Percentiles rank a stretch among this genome's conserved stretches.
These are phyloP conservation scores for Trematocara macrostoma DNA, from an alignment of 2,113 vertebrate genomes.

Conservation along the genomic window DNA sequence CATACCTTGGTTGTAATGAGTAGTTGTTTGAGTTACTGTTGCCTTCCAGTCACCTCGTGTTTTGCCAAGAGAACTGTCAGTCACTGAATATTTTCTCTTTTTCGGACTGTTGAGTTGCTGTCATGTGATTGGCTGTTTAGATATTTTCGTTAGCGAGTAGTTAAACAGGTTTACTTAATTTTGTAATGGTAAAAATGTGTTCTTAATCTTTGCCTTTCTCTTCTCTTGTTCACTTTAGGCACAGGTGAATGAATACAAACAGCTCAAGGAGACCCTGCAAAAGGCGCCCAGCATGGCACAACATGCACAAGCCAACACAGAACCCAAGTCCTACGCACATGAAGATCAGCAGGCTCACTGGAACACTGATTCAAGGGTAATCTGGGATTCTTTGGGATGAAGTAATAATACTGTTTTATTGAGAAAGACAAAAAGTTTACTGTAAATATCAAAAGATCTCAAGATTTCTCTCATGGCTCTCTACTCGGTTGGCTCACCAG, in stretches of 20 bases:
- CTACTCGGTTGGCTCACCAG: conserved; percentile 10
- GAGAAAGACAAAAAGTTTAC: neutral
- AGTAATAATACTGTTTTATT: neutral
- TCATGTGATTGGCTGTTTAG: neutral
- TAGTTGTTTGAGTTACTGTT: neutral
- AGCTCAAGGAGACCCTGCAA: conserved; percentile 83
- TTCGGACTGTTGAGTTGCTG: neutral
- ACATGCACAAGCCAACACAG: conserved; percentile 12
- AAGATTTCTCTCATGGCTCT: neutral
- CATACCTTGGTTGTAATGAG: neutral
- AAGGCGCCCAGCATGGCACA: conserved; percentile 73
- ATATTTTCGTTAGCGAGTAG: neutral
- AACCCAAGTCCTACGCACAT: neutral
- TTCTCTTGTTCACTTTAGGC: conserved; percentile 62
- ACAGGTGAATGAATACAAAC: conserved; percentile 89
- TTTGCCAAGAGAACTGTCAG: neutral
- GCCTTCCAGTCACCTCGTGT: neutral
- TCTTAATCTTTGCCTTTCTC: neutral
- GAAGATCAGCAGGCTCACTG: neutral
- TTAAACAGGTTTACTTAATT: neutral
- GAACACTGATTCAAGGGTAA: conserved; percentile 40
- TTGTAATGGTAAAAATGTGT: neutral
- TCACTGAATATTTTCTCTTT: neutral
- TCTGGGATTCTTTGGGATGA: neutral
- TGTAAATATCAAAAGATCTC: neutral